Evolutionary conservation across 2,888 invertebrate genomes (phyloP).

Genomic region (Siphlonurus alternatus): DNA sequence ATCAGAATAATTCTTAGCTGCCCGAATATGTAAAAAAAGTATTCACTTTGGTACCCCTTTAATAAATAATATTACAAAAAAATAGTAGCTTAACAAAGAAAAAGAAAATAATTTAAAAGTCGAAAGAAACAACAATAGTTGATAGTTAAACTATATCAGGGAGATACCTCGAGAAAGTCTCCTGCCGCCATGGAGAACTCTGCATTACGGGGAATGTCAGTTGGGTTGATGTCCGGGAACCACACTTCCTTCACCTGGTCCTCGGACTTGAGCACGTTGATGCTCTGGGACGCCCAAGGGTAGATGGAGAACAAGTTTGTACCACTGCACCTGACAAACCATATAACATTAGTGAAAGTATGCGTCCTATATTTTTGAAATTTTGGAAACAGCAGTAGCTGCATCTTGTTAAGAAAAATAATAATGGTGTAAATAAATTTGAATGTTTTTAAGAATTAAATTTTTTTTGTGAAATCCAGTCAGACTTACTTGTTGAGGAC

Average conservation of each 20-base stretch:
- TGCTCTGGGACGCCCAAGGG: conserved; percentile 92
- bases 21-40: no score
- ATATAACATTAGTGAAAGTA: no score
- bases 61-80: no score
- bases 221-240: conserved; percentile 81
- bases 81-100: no score
- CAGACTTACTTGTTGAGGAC: conserved; percentile 62
- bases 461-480: neutral
- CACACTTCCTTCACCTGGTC: conserved; percentile 62
- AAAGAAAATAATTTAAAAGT: no score
- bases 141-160: conserved; percentile 19
- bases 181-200: conserved; percentile 93
- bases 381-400: neutral
- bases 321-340: conserved; percentile 33
- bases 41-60: no score
- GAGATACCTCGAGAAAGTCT: conserved; percentile 88
- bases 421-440: conserved; percentile 8
- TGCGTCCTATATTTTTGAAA: conserved; percentile 19
- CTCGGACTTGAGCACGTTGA: conserved; percentile 65
- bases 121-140: neutral
- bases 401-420: conserved; percentile 15
- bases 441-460: conserved; percentile 24
- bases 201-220: conserved; percentile 37
- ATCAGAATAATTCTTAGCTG: no score
- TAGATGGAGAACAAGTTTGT: conserved; percentile 61